Conservation (phyloP, 2,888 invertebrate genomes). For the Leptinotarsa tumamoca region DNA sequence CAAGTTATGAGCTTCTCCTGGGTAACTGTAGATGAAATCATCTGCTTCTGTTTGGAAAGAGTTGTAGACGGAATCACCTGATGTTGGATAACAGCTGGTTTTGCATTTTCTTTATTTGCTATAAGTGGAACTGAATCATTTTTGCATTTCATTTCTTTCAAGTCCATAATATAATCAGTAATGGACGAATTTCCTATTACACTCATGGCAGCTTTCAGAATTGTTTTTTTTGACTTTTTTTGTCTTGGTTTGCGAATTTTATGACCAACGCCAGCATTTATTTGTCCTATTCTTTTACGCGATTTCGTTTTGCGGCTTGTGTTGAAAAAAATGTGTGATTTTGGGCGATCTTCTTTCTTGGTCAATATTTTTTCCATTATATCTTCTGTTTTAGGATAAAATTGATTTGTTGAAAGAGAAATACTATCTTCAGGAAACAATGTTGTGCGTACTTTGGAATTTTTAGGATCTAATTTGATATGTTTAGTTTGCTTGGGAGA, state of each 20-base stretch:
- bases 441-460: slow-evolving; percentile 62
- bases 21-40: slow-evolving; percentile 20
- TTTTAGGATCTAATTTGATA: slow-evolving; percentile 51
- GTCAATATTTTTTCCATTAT: slow-evolving; percentile 39
- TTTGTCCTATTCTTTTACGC: slow-evolving; percentile 66
- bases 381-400: slow-evolving; percentile 68
- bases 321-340: slow-evolving; percentile 30
- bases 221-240: slow-evolving; percentile 56
- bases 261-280: slow-evolving; percentile 77
- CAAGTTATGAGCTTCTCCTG: slow-evolving; percentile 25
- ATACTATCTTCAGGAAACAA: slow-evolving; percentile 65
- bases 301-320: slow-evolving; percentile 33
- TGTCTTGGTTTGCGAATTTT: slow-evolving; percentile 74
- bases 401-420: slow-evolving; percentile 68
- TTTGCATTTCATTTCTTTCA: slow-evolving; percentile 45
- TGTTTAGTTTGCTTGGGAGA: slow-evolving; percentile 46
- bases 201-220: slow-evolving; percentile 56
- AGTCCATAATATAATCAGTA: slow-evolving; percentile 49
- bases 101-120: slow-evolving; percentile 42
- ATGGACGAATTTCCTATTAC: slow-evolving; percentile 57
- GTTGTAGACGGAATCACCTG: slow-evolving; percentile 3
- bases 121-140: slow-evolving; percentile 33
- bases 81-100: slow-evolving; percentile 16
- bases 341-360: slow-evolving; percentile 24
- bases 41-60: slow-evolving; percentile 34